Percentiles rank a stretch among this genome's conserved stretches.
Evolutionary conservation across 1,140 invertebrate genomes (phyloP).

Genomic region (Sinella curviseta): DNA sequence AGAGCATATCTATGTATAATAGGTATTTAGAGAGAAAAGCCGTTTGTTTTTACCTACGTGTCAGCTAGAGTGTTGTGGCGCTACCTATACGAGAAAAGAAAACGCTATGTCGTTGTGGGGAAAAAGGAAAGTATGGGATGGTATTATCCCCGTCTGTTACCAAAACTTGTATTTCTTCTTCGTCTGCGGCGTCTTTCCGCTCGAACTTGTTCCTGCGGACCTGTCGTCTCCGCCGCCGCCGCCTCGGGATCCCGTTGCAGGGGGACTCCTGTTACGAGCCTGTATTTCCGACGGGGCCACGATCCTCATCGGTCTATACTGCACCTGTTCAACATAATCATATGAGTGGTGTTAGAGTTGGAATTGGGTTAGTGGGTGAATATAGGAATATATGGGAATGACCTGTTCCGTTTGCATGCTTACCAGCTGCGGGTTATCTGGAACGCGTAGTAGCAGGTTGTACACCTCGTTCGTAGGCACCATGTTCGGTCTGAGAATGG

Average conservation of each 20-base stretch:
- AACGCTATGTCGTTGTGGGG: too few species aligned
- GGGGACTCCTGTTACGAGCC: conserved; percentile 38
- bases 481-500: conserved; percentile 86
- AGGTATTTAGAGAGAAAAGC: too few species aligned
- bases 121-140: too few species aligned
- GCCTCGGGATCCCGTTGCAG: conserved; percentile 17
- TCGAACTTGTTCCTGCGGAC: background rate
- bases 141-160: too few species aligned
- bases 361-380: too few species aligned
- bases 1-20: too few species aligned
- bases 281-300: conserved; percentile 33
- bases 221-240: background rate
- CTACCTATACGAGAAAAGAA: too few species aligned
- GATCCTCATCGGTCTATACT: conserved; percentile 35
- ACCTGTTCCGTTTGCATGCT: conserved; percentile 52
- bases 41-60: too few species aligned
- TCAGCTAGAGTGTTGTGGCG: too few species aligned
- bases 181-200: conserved; percentile 9
- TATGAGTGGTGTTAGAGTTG: background rate
- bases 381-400: background rate
- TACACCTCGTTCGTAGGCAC: conserved; percentile 97
- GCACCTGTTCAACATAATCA: conserved; percentile 33
- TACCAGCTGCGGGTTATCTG: conserved; percentile 89
- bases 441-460: conserved; percentile 92
- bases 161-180: conserved; percentile 50